Evolutionary conservation across 2,888 invertebrate genomes (phyloP), one percentile per base, ranked within the genome.

Genomic region (Tetrapedia diversipes): DNA sequence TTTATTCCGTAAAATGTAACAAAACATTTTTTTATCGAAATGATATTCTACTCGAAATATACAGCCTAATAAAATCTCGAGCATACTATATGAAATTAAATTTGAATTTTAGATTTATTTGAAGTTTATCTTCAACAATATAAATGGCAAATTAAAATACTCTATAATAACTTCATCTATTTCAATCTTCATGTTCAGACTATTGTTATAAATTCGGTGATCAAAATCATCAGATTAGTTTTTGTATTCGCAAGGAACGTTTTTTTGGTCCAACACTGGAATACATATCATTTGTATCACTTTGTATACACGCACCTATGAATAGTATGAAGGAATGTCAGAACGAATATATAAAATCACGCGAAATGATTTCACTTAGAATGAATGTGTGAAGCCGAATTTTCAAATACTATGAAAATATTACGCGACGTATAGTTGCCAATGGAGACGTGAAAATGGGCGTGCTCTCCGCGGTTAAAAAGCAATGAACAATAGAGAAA

Each of bases 381-480:
- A 22, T 16, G 14, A 14, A 24, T 16, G n/a, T 0, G 19, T 14
- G 11, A 4, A 43, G n/a, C 7, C 39, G 41, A 66, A 67, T 73
- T 71, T 80, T 64, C 34, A 65, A 76, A 75, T 72, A 4, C 19
- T n/a, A 7, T 63, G 51, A 47, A 68, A 63, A 67, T 80, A 80
- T 85, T 86, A 79, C 68, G 77, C 61, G 56, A 72, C 34, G 49
- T 61, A 54, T 65, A 80, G 87, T 86, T 88, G 84, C 83, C 79
- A 83, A 79, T 86, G 78, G 86, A 86, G 75, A 87, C 84, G 84
- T 75, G 70, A 75, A 74, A 84, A 83, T 86, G 88, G 87, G 87
- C 88, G 86, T 86, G 75, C 80, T 72, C 83, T 29, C 53, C 39
- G 65, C 54, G 59, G 47, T 51, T 61, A 73, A 61, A 72, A 72